Base-by-base conservation (phyloP, 2,888 invertebrate genomes). In the Diarsia mendica region DNA sequence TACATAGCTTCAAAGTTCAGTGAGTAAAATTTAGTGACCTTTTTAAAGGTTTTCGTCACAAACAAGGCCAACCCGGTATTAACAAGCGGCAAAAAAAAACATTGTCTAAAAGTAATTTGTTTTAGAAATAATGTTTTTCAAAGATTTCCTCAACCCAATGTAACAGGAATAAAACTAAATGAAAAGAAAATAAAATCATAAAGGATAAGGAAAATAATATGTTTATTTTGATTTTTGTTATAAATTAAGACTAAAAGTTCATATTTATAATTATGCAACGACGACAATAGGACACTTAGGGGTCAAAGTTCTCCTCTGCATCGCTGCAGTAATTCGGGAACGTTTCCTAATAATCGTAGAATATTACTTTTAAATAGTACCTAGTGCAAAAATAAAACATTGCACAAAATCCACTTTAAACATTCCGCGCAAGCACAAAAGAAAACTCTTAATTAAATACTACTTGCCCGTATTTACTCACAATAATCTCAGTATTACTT, bases 401-500 rank as follows among this genome's bases (percentile, higher is more conserved):
- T 33, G 44, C 18, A 58, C 0, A 65, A 1, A 49, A 71, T 18
- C 5, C 3, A 15, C 6, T 20, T 23, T 39, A 69, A 67, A 75
- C 15, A 55, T 3, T 23, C 23, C 9, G 66, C 51, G 48, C 44
- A 55, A 46, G n/a, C 6, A 20, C 10, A 9, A 55, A 72, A 55
- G 8, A 67, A 64, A 64, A 49, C 46, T 28, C 33, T 28, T 46
- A 20, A 28, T 44, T 65, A 74, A 66, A 79, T 61, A 79, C 8
- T 39, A 13, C 20, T 68, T 11, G 18, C n/a, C 1, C 8, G 20
- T 49, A 70, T 79, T 69, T 72, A 64, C 75, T 66, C 58, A 65
- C 66, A 72, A 80, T 80, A 73, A 60, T 72, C 74, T 68, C 10
- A 33, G 66, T 44, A 67, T 60, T 33, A 70, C 63, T 67, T 10